Percentiles rank a stretch among this genome's conserved stretches.
phyloP scores from a whole-genome alignment of 2,797 vertebrate genomes.

The Smutsia temminckii region DNA sequence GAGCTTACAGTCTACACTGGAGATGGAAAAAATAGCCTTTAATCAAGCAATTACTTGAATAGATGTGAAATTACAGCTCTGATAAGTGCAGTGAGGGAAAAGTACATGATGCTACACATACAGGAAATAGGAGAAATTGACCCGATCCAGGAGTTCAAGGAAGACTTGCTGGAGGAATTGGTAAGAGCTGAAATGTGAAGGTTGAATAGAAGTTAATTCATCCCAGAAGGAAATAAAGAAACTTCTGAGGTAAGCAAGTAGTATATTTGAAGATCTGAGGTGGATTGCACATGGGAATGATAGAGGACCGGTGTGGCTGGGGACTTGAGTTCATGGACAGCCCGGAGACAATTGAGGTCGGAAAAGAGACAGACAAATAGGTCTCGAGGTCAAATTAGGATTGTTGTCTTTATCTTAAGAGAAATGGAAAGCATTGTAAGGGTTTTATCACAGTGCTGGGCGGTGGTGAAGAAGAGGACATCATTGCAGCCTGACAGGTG shows the following conservation, averaged over 20 bases:
- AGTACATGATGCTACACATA: background rate
- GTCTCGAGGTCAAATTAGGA: background rate
- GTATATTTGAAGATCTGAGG: background rate
- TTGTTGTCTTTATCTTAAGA: background rate
- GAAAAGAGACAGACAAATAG: background rate
- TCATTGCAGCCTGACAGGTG: background rate
- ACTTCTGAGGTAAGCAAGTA: background rate
- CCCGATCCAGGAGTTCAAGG: background rate
- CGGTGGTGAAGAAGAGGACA: background rate
- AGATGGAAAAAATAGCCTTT: background rate
- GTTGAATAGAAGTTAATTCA: background rate
- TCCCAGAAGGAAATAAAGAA: slow-evolving; percentile 3
- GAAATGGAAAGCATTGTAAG: background rate
- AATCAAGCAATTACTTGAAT: background rate
- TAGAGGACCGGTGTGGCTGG: background rate
- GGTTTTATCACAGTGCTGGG: background rate
- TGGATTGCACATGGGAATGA: background rate
- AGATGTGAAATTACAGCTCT: background rate
- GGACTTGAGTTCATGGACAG: background rate
- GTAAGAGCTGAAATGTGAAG: background rate
- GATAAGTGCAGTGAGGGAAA: background rate
- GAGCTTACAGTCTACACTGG: background rate
- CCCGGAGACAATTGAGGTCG: background rate
- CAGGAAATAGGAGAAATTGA: background rate
- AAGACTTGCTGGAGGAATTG: slow-evolving; percentile 12